phyloP scores from a whole-genome alignment of 2,888 invertebrate species.

The Andricus quercusramuli region DNA sequence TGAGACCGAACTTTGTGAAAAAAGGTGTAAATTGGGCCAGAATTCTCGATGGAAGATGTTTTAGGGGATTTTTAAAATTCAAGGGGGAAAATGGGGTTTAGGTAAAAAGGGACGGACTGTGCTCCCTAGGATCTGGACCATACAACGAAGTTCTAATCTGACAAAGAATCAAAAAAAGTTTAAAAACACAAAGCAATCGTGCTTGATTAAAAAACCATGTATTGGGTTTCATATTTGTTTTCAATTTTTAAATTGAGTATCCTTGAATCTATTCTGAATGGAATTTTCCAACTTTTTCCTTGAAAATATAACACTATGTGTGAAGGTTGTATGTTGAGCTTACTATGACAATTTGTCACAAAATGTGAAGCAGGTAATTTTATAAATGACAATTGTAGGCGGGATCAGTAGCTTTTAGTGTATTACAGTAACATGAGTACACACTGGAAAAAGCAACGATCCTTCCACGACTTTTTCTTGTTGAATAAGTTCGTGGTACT shows the following conservation, averaged over 20 bases:
- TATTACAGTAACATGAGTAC: slow-evolving; percentile 14
- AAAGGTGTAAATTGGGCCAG: too few species aligned
- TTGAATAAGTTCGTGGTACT: slow-evolving; percentile 39
- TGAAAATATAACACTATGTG: background rate
- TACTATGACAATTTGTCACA: background rate
- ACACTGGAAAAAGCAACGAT: slow-evolving; percentile 32
- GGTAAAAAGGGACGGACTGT: too few species aligned
- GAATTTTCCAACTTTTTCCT: background rate
- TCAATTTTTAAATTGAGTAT: too few species aligned
- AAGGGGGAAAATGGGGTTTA: too few species aligned
- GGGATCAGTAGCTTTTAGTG: slow-evolving; percentile 1
- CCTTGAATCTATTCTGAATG: too few species aligned
- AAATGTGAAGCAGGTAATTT: background rate
- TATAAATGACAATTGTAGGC: background rate
- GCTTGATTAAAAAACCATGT: too few species aligned
- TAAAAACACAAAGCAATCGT: background rate
- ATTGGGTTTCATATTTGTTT: too few species aligned
- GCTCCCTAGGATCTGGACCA: background rate
- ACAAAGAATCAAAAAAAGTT: background rate
- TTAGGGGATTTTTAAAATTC: too few species aligned
- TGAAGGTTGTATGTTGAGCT: background rate
- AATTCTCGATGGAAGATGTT: too few species aligned
- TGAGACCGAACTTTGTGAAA: too few species aligned
- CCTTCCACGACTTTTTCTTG: slow-evolving; percentile 35
- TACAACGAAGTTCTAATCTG: background rate